Evolutionary conservation across 2,888 invertebrate species (phyloP).

Genomic region (Endotricha flammealis): DNA sequence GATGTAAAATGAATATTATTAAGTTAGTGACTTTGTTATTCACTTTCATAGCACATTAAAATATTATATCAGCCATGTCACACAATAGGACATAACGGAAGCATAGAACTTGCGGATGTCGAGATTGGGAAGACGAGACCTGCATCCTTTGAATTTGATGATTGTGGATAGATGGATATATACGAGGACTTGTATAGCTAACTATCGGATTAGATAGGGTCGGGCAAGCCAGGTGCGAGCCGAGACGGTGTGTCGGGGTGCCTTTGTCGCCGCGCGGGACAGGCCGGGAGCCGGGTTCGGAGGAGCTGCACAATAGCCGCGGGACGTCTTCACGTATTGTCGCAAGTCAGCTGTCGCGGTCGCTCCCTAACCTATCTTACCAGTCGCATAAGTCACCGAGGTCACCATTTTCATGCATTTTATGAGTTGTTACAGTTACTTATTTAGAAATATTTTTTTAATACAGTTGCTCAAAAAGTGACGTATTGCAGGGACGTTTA

Average conservation of each 20-base stretch:
- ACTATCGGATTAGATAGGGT: conserved; percentile 58
- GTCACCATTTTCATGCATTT: conserved; percentile 34
- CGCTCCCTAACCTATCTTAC: conserved; percentile 40
- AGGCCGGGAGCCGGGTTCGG: conserved; percentile 41
- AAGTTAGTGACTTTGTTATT: too few relatives aligned
- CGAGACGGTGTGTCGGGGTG: conserved; percentile 50
- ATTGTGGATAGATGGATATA: conserved; percentile 36
- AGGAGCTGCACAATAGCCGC: conserved; percentile 58
- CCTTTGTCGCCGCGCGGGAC: conserved; percentile 51
- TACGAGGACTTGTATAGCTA: not conserved
- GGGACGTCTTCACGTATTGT: conserved; percentile 74
- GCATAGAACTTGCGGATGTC: too few relatives aligned
- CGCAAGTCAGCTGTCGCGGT: conserved; percentile 68
- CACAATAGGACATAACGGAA: too few relatives aligned
- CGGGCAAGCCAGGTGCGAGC: conserved; percentile 61
- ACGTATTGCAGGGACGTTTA: too few relatives aligned
- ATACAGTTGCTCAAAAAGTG: too few relatives aligned
- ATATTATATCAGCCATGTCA: too few relatives aligned
- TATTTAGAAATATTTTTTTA: too few relatives aligned
- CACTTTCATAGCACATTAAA: too few relatives aligned
- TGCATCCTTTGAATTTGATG: conserved; percentile 31
- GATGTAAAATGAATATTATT: too few relatives aligned
- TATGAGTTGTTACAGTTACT: conserved; percentile 5
- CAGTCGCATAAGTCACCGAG: conserved; percentile 44
- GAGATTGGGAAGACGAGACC: conserved; percentile 45